Base-by-base conservation (phyloP, 1,140 invertebrate genomes). In the Drosophila miranda region DNA sequence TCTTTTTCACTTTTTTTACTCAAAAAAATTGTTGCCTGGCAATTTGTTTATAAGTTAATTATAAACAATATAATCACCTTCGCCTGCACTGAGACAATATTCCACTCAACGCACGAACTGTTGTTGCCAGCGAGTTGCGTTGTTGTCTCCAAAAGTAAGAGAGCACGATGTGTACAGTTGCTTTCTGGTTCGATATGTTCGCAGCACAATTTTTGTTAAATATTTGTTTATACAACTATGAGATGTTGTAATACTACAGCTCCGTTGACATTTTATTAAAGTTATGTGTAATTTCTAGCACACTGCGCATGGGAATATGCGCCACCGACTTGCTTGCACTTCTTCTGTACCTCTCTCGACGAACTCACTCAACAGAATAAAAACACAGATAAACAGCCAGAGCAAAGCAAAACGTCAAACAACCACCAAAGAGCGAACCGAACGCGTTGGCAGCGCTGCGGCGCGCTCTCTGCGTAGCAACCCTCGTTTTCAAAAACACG, bases 361-460 rank as follows among this genome's bases (percentile, higher is more conserved):
- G 60, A 74, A 64, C 44, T 75, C 55, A 8, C 28, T 51, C 41
- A 55, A 48, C 53, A 52, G 72, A 75, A 52, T 75, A 64, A 73
- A 50, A 41, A 45, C 38, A 26, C 53, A 44, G 50, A 52, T 72
- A 67, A 78, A 66, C 68, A 77, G 57, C 56, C 45, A 81, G 42
- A 61, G 56, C 73, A 77, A 77, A 86, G 64, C 50, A 45, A 67
- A 86, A 87, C 23, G 81, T 86, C 82, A 86, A 86, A 86, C 81
- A 71, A 86, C 81, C 81, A 86, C 81, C 81, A 14, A 19, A 16
- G 52, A 58, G 45, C 45, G 79, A 77, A 69, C 76, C 71, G 75
- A 76, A 42, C 21, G 28, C 13, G 6, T 16, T 46, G 34, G 14
- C 43, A 67, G 48, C 38, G 42, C 38, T 26, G 38, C 38, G 44